These are phyloP conservation scores for Philereme vetulata DNA, from an alignment of 2,888 invertebrate species.

Conservation along the genomic window DNA sequence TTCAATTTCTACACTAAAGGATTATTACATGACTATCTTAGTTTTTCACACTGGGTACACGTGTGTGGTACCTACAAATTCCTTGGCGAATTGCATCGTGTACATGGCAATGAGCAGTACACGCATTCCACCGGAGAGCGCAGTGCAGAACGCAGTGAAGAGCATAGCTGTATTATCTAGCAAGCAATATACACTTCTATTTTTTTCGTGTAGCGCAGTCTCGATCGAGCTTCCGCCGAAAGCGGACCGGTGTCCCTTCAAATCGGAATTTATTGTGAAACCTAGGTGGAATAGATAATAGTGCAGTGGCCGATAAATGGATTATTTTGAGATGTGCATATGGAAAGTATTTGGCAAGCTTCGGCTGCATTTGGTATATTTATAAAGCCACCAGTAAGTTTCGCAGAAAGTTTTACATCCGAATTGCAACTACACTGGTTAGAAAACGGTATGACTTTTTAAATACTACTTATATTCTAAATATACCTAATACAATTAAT, in stretches of 20 bases:
- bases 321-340: constrained; percentile 35
- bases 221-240: constrained; percentile 14
- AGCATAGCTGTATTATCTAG: no score
- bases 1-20: no score
- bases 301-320: constrained; percentile 24
- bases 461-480: no score
- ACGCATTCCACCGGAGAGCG: not conserved
- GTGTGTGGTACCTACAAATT: no score
- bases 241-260: constrained; percentile 19
- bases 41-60: no score
- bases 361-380: constrained; percentile 43
- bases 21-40: no score
- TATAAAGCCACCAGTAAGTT: constrained; percentile 37
- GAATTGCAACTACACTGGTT: not conserved
- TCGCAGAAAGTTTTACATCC: constrained; percentile 7
- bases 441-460: no score
- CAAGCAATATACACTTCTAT: no score
- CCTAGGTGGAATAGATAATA: constrained; percentile 1
- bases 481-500: no score
- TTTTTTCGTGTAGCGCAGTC: constrained; percentile 24
- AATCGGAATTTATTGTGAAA: not conserved
- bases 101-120: constrained; percentile 1
- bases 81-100: not conserved
- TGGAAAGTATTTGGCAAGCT: constrained; percentile 47
- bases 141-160: not conserved